A percentile compares a stretch with the other conserved stretches of the same genome.
phyloP scores from a whole-genome alignment of 2,797 vertebrate genomes.

The Gymnopithys bicolor region DNA sequence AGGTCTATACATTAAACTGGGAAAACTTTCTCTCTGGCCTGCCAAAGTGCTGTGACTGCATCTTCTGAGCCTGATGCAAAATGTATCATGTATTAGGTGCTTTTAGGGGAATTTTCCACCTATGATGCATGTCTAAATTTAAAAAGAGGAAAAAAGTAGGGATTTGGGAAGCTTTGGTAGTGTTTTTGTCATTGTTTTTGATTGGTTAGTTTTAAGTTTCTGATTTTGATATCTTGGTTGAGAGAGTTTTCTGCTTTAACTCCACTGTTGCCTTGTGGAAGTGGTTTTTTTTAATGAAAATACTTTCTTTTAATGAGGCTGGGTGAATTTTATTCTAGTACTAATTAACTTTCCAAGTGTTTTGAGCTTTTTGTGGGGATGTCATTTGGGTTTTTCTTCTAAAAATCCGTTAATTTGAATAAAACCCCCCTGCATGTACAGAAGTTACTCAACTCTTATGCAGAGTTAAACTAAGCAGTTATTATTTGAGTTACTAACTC shows the following conservation, averaged over 20 bases:
- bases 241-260: background rate
- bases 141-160: background rate
- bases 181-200: background rate
- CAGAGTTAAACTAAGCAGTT: background rate
- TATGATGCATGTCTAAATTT: background rate
- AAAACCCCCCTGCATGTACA: background rate
- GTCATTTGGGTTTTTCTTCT: background rate
- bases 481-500: background rate
- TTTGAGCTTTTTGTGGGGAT: background rate
- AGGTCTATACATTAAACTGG: background rate
- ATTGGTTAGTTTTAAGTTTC: background rate
- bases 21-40: background rate
- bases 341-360: background rate
- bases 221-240: background rate
- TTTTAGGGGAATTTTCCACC: background rate
- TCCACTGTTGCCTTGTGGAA: background rate
- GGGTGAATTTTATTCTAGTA: background rate
- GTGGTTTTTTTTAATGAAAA: background rate
- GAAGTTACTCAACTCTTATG: background rate
- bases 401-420: background rate
- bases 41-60: background rate
- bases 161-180: background rate
- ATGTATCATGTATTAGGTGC: background rate
- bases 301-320: background rate
- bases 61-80: background rate